Evolutionary conservation across 2,888 invertebrate species (phyloP), one percentile per base, ranked within the genome.

Genomic region (Phengaris alcon): DNA sequence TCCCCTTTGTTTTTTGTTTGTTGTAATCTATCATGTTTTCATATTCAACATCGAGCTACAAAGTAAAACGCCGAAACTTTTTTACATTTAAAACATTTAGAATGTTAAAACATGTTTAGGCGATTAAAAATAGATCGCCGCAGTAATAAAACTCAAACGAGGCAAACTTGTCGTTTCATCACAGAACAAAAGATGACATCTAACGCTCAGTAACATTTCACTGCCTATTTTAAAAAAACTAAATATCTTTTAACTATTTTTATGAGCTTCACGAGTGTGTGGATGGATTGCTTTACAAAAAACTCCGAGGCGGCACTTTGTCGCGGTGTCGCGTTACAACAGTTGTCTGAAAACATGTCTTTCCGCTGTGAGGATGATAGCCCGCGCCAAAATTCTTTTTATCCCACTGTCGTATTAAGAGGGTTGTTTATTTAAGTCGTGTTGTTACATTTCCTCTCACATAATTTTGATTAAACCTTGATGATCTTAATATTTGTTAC

Each of bases 101-200:
- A 22, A 70, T 52, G n/a, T n/a, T n/a, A n/a, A n/a, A 70, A 72
- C 35, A 72, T 85, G 80, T 84, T 84, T 81, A 84, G 83, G 83
- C 80, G 82, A 85, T 87, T 85, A 84, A 85, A 92, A 92, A 93
- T 91, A 92, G 91, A 88, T 84, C 86, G 84, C 82, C 84, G 82
- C 84, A 82, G 82, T 84, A 89, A 91, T 90, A 91, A 91, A 90
- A 86, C 84, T 84, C 82, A 82, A 88, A 87, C 81, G 87, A 86
- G 85, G 86, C 84, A 86, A 89, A 86, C 88, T 88, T 89, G 85
- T 89, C 87, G 87, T 86, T 90, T 90, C 90, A 89, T 90, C 90
- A 91, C 88, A 90, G 90, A 91, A 92, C 92, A 93, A 93, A 93
- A 93, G 93, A 92, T 90, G 93, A 92, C 93, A 91, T 87, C 88